Conservation (phyloP, 1,140 invertebrate species). For the Listronotus oregonensis region DNA sequence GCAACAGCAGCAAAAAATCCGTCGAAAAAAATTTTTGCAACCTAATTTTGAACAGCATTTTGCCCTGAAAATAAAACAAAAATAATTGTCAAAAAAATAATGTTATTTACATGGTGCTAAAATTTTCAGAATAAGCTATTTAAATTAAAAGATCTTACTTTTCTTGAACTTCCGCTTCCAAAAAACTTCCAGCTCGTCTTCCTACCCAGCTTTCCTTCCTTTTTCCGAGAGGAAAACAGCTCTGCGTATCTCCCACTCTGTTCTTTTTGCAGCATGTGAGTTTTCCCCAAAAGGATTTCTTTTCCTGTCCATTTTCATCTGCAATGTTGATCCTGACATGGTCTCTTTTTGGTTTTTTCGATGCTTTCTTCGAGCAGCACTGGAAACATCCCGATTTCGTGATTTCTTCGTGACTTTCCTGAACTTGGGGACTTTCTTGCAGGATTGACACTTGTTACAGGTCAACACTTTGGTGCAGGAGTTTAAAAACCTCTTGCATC, state of each 20-base stretch:
- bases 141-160: conserved; percentile 8
- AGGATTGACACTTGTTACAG: conserved; percentile 41
- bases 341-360: neutral
- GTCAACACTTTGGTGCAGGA: conserved; percentile 41
- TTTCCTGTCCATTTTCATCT: conserved; percentile 39
- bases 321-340: conserved; percentile 44
- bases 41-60: conserved; percentile 44
- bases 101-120: neutral
- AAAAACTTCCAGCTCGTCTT: conserved; percentile 40
- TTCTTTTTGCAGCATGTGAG: conserved; percentile 50
- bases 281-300: conserved; percentile 33
- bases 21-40: conserved; percentile 45
- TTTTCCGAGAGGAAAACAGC: conserved; percentile 44
- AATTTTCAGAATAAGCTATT: neutral
- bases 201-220: conserved; percentile 55
- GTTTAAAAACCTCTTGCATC: conserved; percentile 45
- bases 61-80: conserved; percentile 28
- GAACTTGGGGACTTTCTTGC: conserved; percentile 18
- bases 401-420: conserved; percentile 20
- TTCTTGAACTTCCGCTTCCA: conserved; percentile 9
- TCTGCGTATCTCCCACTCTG: conserved; percentile 46
- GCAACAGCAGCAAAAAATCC: conserved; percentile 52
- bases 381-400: conserved; percentile 26
- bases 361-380: neutral
- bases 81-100: too few species aligned